Base-by-base conservation (phyloP, 2,797 vertebrate species). In the Dryobates pubescens region DNA sequence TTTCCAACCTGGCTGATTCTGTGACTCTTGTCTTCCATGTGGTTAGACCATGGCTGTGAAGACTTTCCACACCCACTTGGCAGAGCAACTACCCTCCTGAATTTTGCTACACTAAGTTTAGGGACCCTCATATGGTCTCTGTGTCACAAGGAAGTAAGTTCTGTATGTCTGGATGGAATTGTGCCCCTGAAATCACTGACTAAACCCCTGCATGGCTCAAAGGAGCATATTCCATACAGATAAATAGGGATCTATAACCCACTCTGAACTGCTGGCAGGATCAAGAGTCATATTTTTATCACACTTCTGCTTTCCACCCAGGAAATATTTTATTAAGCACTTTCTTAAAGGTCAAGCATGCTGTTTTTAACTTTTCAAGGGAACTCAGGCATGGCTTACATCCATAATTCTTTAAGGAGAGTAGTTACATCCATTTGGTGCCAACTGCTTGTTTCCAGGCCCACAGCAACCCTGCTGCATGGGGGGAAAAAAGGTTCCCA, bases 171-270 rank as follows among this genome's bases (percentile, higher is more conserved):
- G 13, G 38, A 38, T 38, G 38, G 38, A 38, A 45, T 45, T 45
- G 15, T 45, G 43, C 43, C 15, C 43, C 17, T 45, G 10, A 57
- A 89, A 10, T 38, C 17, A n/a, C 56, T 38, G 59, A 82, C 13
- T 56, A 61, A 81, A 49, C 11, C 17, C 32, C 41, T 70, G 3
- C 5, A 3, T 10, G 41, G 19, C 68, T 8, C 32, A 17, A 65
- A 82, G 5, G 0, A 41, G 12, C 2, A 3, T 6, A 20, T 22
- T 29, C 13, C 27, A 29, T 2, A 11, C 8, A 27, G 4, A 16
- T 13, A 51, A 6, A 41, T 2, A 63, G 1, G 32, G 10, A 19
- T 9, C 22, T 3, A 26, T 32, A 87, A 62, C 3, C 20, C 8
- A 47, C 53, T 71, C 59, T 38, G 29, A 75, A 75, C 14, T 38